phyloP scores from a whole-genome alignment of 2,888 invertebrate species.

The Tillus elongatus region DNA sequence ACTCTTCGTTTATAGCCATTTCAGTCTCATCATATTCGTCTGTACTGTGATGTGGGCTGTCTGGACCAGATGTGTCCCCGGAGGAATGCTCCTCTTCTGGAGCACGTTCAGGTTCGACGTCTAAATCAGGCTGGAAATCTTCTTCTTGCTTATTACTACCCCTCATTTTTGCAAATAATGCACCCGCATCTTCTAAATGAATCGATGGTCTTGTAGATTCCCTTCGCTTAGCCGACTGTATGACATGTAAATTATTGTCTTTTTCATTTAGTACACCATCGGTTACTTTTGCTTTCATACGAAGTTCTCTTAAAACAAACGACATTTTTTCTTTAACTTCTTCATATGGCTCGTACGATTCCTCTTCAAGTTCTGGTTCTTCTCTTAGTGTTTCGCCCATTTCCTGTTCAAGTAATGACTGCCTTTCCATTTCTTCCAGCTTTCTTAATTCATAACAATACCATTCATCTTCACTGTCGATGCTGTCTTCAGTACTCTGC shows the following conservation, averaged over 20 bases:
- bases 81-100: conserved; percentile 55
- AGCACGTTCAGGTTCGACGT: conserved; percentile 16
- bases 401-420: conserved; percentile 55
- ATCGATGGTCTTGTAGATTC: conserved; percentile 28
- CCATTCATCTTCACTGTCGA: conserved; percentile 90
- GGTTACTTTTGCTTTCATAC: conserved; percentile 53
- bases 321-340: conserved; percentile 72
- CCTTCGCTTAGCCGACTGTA: conserved; percentile 36
- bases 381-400: conserved; percentile 54
- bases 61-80: conserved; percentile 82
- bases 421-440: conserved; percentile 76
- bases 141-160: conserved; percentile 43
- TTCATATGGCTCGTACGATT: conserved; percentile 54
- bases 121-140: conserved; percentile 17
- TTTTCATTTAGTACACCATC: conserved; percentile 39
- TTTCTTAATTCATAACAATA: conserved; percentile 82
- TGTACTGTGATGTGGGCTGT: conserved; percentile 69
- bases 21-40: conserved; percentile 63
- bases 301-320: conserved; percentile 65
- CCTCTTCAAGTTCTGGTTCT: conserved; percentile 48
- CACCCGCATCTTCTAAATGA: conserved; percentile 36
- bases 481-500: conserved; percentile 87
- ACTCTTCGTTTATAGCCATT: conserved; percentile 44
- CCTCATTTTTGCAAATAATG: conserved; percentile 44
- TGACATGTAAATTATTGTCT: conserved; percentile 36